phyloP scores from a whole-genome alignment of 2,113 vertebrate species.

The Acanthochromis polyacanthus region DNA sequence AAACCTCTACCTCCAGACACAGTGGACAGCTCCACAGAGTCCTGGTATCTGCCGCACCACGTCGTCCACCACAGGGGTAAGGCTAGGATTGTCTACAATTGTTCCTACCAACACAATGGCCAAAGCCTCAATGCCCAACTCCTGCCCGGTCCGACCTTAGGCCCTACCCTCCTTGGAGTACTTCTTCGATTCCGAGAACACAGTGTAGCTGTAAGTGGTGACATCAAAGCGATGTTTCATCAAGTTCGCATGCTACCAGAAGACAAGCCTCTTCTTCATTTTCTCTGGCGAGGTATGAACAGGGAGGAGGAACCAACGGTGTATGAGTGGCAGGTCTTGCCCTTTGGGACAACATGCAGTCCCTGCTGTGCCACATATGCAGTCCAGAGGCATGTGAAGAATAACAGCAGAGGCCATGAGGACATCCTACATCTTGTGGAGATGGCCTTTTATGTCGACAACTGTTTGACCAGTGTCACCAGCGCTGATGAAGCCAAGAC shows the following conservation, averaged over 20 bases:
- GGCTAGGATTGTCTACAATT: background rate
- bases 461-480: background rate
- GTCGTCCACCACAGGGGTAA: slow-evolving; percentile 2
- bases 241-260: too few relatives aligned
- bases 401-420: background rate
- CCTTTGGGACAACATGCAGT: slow-evolving; percentile 1
- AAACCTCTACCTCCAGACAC: too few relatives aligned
- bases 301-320: background rate
- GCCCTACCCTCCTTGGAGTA: background rate
- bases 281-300: background rate
- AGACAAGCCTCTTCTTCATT: background rate
- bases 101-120: background rate
- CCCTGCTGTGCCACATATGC: slow-evolving; percentile 14
- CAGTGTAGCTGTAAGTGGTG: too few relatives aligned
- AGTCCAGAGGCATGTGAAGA: background rate
- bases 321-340: slow-evolving; percentile 6
- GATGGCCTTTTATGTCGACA: slow-evolving; percentile 1
- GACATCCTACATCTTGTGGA: background rate
- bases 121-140: background rate
- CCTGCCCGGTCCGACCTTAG: background rate
- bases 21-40: background rate
- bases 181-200: background rate
- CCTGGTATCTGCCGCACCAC: background rate
- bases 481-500: background rate
- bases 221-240: too few relatives aligned